These are phyloP conservation scores for Gallinago stenura DNA, from an alignment of 2,797 vertebrate genomes.

Conservation along the genomic window DNA sequence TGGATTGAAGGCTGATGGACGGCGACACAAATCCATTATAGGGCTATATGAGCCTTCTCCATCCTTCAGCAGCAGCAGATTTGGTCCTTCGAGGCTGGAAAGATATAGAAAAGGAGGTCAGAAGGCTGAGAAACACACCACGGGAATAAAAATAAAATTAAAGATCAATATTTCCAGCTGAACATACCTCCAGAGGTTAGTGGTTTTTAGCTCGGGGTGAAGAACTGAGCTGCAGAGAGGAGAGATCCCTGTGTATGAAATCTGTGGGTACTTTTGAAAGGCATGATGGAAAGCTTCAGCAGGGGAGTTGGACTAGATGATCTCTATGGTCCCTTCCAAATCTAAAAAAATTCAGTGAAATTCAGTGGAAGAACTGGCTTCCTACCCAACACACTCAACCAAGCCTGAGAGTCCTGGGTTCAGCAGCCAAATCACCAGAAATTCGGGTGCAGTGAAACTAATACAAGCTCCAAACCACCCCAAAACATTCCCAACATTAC, in stretches of 20 bases:
- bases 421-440: background rate
- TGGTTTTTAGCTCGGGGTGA: background rate
- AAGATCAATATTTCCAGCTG: background rate
- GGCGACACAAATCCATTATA: constrained; percentile 24
- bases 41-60: background rate
- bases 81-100: background rate
- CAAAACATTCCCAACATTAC: background rate
- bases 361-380: background rate
- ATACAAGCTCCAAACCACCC: background rate
- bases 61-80: background rate
- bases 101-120: constrained; percentile 19
- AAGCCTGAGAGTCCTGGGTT: background rate
- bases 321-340: too few relatives aligned
- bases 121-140: background rate
- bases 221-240: background rate
- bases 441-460: background rate
- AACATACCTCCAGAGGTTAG: background rate
- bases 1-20: background rate
- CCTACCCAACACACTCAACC: background rate
- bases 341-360: too few relatives aligned
- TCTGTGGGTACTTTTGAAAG: background rate
- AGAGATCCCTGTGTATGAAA: background rate
- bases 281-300: background rate
- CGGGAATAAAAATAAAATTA: background rate
- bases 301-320: too few relatives aligned